phyloP scores from a whole-genome alignment of 2,113 vertebrate species.

The Siniperca knerii region DNA sequence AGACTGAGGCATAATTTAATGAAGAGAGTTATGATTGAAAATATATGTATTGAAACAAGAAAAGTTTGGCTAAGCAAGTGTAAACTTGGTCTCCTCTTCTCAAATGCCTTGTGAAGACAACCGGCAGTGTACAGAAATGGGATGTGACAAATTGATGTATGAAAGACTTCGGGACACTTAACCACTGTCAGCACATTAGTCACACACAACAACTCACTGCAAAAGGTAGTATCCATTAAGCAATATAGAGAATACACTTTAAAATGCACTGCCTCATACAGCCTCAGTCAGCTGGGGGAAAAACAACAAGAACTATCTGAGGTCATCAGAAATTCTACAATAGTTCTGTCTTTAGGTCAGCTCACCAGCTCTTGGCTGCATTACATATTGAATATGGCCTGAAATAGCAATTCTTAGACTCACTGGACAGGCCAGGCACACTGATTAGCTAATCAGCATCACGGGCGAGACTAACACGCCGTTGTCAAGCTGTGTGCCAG shows the following conservation, averaged over 20 bases:
- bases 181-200: constrained; percentile 34
- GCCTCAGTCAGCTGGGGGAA: not conserved
- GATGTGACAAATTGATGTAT: constrained; percentile 23
- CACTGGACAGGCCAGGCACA: too few species aligned
- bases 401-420: not conserved
- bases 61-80: not conserved
- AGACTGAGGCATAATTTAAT: not conserved
- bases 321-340: too few species aligned
- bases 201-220: not conserved
- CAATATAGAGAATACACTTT: not conserved
- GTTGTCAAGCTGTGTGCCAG: too few species aligned
- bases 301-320: not conserved
- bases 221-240: constrained; percentile 13
- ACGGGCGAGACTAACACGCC: too few species aligned
- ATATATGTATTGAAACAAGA: not conserved
- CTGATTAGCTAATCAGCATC: too few species aligned
- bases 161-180: constrained; percentile 14
- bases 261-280: not conserved
- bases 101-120: not conserved
- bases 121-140: not conserved
- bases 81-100: not conserved
- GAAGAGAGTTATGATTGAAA: not conserved
- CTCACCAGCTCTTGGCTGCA: not conserved
- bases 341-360: too few species aligned
- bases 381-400: not conserved